These are phyloP conservation scores for Tetranychus cinnabarinus DNA, from an alignment of 1,140 invertebrate genomes.

Conservation along the genomic window DNA sequence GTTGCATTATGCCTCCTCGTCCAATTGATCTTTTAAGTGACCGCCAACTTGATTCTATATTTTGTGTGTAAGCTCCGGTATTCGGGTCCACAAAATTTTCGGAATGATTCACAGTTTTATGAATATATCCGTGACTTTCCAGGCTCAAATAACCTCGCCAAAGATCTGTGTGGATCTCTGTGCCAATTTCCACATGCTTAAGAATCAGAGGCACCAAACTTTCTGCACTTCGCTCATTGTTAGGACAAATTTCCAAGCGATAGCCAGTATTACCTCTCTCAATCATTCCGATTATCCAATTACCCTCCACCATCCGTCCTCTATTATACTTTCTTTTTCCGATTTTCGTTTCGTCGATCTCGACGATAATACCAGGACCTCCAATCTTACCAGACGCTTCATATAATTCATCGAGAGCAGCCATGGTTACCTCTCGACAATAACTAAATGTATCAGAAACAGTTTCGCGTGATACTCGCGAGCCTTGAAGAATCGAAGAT, in stretches of 20 bases:
- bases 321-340: not conserved
- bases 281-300: slow-evolving; percentile 7
- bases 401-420: too few relatives aligned
- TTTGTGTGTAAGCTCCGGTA: not conserved
- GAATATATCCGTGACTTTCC: not conserved
- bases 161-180: not conserved
- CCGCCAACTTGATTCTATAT: not conserved
- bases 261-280: not conserved
- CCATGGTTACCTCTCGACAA: too few relatives aligned
- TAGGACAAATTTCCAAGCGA: slow-evolving; percentile 1
- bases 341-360: too few relatives aligned
- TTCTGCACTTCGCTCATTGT: not conserved
- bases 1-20: not conserved
- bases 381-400: too few relatives aligned
- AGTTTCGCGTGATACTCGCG: too few relatives aligned
- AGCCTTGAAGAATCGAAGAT: too few relatives aligned
- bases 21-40: not conserved
- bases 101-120: not conserved
- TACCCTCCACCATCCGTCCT: slow-evolving; percentile 5
- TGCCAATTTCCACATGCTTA: slow-evolving; percentile 4
- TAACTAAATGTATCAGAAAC: too few relatives aligned
- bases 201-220: slow-evolving; percentile 4
- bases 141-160: slow-evolving; percentile 7
- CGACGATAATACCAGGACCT: too few relatives aligned
- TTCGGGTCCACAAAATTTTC: not conserved